Evolutionary conservation across 2,797 vertebrate genomes (phyloP).

Genomic region (Psittacula derbiana): DNA sequence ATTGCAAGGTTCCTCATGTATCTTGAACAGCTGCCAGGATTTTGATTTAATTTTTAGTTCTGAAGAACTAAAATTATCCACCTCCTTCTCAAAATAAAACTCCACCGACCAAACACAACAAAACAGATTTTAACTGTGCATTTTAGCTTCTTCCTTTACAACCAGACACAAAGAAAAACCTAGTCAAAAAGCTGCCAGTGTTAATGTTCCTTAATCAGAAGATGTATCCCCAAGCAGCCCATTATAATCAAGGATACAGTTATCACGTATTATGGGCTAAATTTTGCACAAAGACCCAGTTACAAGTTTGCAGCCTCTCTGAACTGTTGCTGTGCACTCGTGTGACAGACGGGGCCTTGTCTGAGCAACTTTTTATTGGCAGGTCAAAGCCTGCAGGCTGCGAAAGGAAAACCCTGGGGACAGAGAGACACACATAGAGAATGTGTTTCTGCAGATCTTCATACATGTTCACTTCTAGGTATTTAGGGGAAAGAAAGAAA

Average conservation of each 20-base stretch:
- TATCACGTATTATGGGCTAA: background rate
- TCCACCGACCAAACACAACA: background rate
- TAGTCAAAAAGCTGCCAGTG: background rate
- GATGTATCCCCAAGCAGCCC: background rate
- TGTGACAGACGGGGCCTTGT: constrained; percentile 78
- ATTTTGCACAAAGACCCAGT: constrained; percentile 70
- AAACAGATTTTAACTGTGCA: background rate
- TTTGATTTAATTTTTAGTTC: constrained; percentile 31
- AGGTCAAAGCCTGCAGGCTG: constrained; percentile 85
- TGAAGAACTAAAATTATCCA: constrained; percentile 32
- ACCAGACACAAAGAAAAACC: background rate
- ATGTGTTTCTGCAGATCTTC: background rate
- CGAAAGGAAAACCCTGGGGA: constrained; percentile 48
- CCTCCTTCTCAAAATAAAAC: constrained; percentile 8
- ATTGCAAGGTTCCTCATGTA: constrained; percentile 40
- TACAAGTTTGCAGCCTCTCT: constrained; percentile 62
- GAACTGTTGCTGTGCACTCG: constrained; percentile 55
- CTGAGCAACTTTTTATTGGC: constrained; percentile 78
- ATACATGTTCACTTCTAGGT: background rate
- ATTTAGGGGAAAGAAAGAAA: background rate
- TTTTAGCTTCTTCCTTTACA: background rate
- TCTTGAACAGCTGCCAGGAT: constrained; percentile 28
- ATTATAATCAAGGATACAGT: background rate
- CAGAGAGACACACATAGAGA: background rate
- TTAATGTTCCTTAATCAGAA: background rate